These are phyloP conservation scores for Sus cebifrons DNA, from an alignment of 2,797 vertebrate genomes.

Conservation along the genomic window DNA sequence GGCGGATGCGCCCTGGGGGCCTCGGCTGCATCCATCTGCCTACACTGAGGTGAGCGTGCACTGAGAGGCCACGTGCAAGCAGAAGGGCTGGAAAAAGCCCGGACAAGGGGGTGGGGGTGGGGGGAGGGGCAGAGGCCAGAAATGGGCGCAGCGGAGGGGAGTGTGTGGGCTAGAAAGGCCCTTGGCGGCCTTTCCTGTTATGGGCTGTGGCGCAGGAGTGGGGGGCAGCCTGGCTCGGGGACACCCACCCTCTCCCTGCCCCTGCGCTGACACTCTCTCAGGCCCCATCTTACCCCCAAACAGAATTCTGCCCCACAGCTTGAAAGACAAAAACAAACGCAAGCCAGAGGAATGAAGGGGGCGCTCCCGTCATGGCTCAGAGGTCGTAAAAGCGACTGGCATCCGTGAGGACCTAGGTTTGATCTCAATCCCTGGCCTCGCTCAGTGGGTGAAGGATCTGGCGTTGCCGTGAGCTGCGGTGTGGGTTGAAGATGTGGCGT, in stretches of 20 bases:
- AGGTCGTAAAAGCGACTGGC: too few relatives aligned
- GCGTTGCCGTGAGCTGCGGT: too few relatives aligned
- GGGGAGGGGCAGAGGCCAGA: fast-evolving
- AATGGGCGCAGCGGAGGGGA: too few relatives aligned
- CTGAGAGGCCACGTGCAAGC: not conserved
- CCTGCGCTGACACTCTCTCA: not conserved
- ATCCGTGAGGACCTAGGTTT: too few relatives aligned
- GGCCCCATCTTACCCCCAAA: not conserved
- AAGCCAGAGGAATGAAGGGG: not conserved
- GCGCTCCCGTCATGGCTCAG: too few relatives aligned
- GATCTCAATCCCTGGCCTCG: too few relatives aligned
- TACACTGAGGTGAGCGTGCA: not conserved
- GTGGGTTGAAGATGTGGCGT: too few relatives aligned
- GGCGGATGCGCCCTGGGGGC: fast-evolving
- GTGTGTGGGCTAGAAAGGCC: not conserved
- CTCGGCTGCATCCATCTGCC: not conserved
- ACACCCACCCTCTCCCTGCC: fast-evolving
- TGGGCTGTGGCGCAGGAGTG: fast-evolving
- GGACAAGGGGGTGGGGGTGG: fast-evolving
- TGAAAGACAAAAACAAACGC: not conserved
- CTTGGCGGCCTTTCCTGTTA: not conserved
- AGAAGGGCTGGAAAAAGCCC: not conserved
- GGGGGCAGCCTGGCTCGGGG: too few relatives aligned
- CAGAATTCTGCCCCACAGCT: not conserved
- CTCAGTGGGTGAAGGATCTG: too few relatives aligned